Conservation (phyloP, 2,888 invertebrate species). For the Hirtodrosophila trivittata region DNA sequence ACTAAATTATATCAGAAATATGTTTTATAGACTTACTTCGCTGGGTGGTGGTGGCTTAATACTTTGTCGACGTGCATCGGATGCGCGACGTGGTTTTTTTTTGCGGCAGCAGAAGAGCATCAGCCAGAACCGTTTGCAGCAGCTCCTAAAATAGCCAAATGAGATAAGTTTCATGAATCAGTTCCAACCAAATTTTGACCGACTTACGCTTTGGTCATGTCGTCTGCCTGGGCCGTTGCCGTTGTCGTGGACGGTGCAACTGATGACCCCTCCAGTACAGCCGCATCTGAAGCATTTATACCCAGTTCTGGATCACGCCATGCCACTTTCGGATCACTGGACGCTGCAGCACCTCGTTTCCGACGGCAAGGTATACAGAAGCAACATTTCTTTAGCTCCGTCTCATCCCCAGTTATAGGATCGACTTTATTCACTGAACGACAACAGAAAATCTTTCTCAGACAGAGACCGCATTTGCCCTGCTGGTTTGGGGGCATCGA, state of each 20-base stretch:
- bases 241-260: slow-evolving; percentile 72
- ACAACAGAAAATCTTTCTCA: slow-evolving; percentile 83
- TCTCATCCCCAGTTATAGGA: slow-evolving; percentile 79
- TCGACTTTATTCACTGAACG: slow-evolving; percentile 83
- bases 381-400: slow-evolving; percentile 81
- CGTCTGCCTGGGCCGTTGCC: slow-evolving; percentile 33
- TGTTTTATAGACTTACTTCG: no score
- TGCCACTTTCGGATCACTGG: slow-evolving; percentile 64
- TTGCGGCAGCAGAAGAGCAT: slow-evolving; percentile 84
- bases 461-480: slow-evolving; percentile 81
- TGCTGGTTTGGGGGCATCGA: slow-evolving; percentile 53
- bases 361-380: slow-evolving; percentile 83
- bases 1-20: no score
- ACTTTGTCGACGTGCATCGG: slow-evolving; percentile 85
- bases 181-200: neutral
- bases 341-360: slow-evolving; percentile 49
- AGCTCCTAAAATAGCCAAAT: slow-evolving; percentile 76
- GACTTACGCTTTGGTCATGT: slow-evolving; percentile 50
- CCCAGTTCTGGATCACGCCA: slow-evolving; percentile 81
- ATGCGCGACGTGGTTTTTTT: slow-evolving; percentile 82
- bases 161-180: no score
- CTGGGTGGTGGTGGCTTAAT: slow-evolving; percentile 85
- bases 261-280: slow-evolving; percentile 85
- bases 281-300: slow-evolving; percentile 80
- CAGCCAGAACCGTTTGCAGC: slow-evolving; percentile 81